phyloP scores from a whole-genome alignment of 2,113 vertebrate species.

The Crotalus viridis region DNA sequence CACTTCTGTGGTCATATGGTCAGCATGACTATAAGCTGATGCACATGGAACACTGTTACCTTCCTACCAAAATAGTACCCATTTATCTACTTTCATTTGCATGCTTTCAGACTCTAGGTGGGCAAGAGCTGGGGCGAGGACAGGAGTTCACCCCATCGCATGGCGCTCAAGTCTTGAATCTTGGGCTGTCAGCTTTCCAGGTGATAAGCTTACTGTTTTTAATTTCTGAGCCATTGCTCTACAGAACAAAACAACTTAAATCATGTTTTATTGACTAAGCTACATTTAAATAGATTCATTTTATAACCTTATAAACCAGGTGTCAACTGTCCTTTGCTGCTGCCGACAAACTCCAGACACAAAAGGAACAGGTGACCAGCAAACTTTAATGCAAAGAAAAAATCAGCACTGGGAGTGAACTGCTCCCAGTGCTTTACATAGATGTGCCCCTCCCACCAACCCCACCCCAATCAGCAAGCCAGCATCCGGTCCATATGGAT shows the following conservation, averaged over 20 bases:
- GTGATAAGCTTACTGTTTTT: not conserved
- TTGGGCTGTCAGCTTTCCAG: not conserved
- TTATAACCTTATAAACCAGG: not conserved
- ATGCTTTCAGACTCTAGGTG: not conserved
- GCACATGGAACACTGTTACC: not conserved
- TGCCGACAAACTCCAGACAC: too few species aligned
- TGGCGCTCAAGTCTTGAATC: not conserved
- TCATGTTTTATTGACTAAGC: not conserved
- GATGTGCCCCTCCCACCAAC: too few species aligned
- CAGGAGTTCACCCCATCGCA: not conserved
- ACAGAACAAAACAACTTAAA: not conserved
- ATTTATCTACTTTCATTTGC: not conserved
- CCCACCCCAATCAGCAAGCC: too few species aligned
- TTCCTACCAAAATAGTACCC: not conserved
- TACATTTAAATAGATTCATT: not conserved
- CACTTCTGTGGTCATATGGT: not conserved
- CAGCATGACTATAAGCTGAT: not conserved
- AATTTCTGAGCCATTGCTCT: not conserved
- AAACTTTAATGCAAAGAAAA: too few species aligned
- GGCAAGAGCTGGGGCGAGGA: not conserved
- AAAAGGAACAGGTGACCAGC: too few species aligned
- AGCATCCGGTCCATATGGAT: too few species aligned
- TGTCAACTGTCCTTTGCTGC: too few species aligned
- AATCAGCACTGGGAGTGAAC: too few species aligned
- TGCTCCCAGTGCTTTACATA: too few species aligned